Base-by-base conservation (phyloP, 92 coral and sea anemone species). In the Actinernus sp. region DNA sequence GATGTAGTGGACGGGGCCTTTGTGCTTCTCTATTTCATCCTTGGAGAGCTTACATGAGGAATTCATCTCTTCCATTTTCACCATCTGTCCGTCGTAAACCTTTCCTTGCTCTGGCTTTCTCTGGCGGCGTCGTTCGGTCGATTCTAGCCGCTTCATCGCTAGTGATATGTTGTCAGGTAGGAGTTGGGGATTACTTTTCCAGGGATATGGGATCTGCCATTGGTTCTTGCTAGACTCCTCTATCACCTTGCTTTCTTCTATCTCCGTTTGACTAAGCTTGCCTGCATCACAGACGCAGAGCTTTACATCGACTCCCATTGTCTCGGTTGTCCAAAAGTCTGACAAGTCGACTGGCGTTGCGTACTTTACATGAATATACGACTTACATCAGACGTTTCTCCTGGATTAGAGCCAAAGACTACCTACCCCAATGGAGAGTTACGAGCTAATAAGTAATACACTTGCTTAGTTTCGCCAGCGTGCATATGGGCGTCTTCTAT, bases 401-500 rank as follows among this genome's bases (percentile, higher is more conserved):
- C 72, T 17, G 71, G 45, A 37, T 23, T 14, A 3, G 73, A 51
- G 12, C 73, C 82, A 23, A 78, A 78, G 1, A 78, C 56, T 8
- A 78, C 85, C 85, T 78, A 80, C 32, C 87, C 87, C 3, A 82
- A 61, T 0, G 88, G 82, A 2, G 88, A 64, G 3, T 59, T 22
- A 26, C 88, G 26, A 1, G 76, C 81, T 19, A 50, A 81, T 0
- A 81, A 26, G 17, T 72, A 33, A 22, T 69, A 74, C 26, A 26
- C 41, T 45, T 63, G 52, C 58, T 56, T 81, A 26, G 50, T 81
- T 59, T 81, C 80, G 49, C 90, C 86, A 2, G 73, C 66, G 26
- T 79, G 87, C 65, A 78, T 78, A 28, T 72, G 68, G 24, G 81
- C 82, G 40, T 81, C 86, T 41, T 85, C 91, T 3, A 78, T 65